Base-by-base conservation (phyloP, 2,888 invertebrate genomes). In the Synergus itoensis region DNA sequence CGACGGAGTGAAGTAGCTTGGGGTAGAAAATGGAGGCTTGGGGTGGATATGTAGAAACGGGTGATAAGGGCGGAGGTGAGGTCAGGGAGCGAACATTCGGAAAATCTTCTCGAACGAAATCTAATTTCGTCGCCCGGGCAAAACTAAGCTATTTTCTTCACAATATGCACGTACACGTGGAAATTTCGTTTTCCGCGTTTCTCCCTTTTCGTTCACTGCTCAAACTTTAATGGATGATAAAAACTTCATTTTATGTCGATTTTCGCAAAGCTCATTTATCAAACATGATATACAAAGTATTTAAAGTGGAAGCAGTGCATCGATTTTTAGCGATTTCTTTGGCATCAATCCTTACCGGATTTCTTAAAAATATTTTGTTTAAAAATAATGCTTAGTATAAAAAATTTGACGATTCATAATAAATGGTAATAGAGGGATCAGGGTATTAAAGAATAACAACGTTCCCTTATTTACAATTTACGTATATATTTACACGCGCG, bases 91-190 rank as follows among this genome's bases (percentile, higher is more conserved):
- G 88, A 86, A 88, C 85, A 86, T 88, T 88, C 83, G 86, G 85
- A 88, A 89, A 85, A 87, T 88, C 86, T 88, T 86, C 85, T 84
- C 85, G 86, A 88, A 88, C 86, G 86, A 87, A 90, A 90, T 90
- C 88, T 89, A 88, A 90, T 90, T 89, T 90, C 84, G 83, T 80
- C 83, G 82, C 84, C 79, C 82, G 77, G 83, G 78, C 82, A 85
- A 87, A 89, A 89, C 89, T 86, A 88, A 87, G 89, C 88, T 87
- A 88, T 89, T 88, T 88, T 87, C 86, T 79, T 82, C 83, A 83
- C 83, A 86, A 87, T 86, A 87, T 86, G 84, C 88, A 86, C 78
- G 84, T 82, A 81, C 82, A 79, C 77, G 82, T 76, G 80, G 78
- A 77, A 60, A 80, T 80, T 48, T 48, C 60, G 64, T 80, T 65